Conservation (phyloP, 2,797 vertebrate genomes). For the Protosalanx chinensis region DNA sequence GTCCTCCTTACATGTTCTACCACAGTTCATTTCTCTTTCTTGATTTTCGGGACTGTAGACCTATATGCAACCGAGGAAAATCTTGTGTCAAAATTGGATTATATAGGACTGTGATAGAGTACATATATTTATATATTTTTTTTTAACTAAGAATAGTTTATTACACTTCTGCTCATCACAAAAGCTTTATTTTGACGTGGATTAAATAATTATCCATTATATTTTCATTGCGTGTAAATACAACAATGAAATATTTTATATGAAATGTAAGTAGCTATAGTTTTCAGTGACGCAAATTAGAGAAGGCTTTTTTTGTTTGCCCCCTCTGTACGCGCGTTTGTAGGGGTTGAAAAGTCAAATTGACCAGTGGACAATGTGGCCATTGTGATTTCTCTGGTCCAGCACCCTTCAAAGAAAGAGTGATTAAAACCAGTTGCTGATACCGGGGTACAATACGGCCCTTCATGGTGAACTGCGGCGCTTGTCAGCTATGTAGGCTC, state of each 20-base stretch:
- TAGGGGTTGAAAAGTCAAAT: slow-evolving; percentile 23
- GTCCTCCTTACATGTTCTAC: background rate
- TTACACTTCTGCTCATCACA: background rate
- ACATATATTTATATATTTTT: no score
- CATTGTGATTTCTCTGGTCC: slow-evolving; percentile 43
- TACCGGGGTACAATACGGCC: slow-evolving; percentile 43
- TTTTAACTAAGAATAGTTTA: background rate
- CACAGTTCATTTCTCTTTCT: background rate
- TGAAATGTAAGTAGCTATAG: slow-evolving; percentile 1
- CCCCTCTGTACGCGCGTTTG: slow-evolving; percentile 10
- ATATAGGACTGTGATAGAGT: background rate
- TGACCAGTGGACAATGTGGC: slow-evolving; percentile 39
- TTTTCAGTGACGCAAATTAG: slow-evolving; percentile 18
- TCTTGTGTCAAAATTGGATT: no score
- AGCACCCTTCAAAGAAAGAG: slow-evolving; percentile 44
- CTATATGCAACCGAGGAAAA: no score
- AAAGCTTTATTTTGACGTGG: background rate
- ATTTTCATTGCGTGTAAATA: background rate
- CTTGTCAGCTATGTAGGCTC: slow-evolving; percentile 14
- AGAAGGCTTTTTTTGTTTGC: slow-evolving; percentile 14
- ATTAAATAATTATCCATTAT: background rate
- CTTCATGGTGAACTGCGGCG: slow-evolving; percentile 33
- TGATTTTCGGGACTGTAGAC: background rate
- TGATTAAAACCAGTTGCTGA: slow-evolving; percentile 40
- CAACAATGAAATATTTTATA: slow-evolving; percentile 1